These are phyloP conservation scores for Emydura subglobosa DNA, from an alignment of 2,113 vertebrate genomes.

Conservation along the genomic window DNA sequence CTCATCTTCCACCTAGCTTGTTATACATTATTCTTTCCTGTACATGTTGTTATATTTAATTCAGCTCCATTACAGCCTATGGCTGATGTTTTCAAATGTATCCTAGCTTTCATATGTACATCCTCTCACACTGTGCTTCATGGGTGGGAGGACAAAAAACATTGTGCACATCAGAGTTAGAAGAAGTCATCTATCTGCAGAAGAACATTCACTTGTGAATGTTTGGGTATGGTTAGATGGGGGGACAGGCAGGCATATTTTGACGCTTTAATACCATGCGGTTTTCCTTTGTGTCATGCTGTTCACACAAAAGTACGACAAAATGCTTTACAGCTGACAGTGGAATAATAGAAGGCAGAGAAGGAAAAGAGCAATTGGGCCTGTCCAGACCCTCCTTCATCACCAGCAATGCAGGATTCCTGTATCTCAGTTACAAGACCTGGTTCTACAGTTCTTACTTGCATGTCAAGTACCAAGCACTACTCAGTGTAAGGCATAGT, in stretches of 20 bases:
- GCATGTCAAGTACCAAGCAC: background rate
- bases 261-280: conserved; percentile 21
- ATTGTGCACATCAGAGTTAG: conserved; percentile 54
- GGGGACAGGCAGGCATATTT: conserved; percentile 25
- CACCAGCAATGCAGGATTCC: background rate
- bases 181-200: conserved; percentile 62
- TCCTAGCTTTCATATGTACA: conserved; percentile 60
- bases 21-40: conserved; percentile 54
- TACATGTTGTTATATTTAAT: conserved; percentile 41
- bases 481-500: background rate
- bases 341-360: conserved; percentile 14
- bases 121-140: conserved; percentile 70
- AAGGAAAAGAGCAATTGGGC: background rate
- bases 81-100: conserved; percentile 48
- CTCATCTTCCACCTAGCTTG: background rate
- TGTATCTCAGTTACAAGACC: background rate
- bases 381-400: background rate
- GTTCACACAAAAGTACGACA: conserved; percentile 40
- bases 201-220: conserved; percentile 30
- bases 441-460: background rate
- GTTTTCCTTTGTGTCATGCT: conserved; percentile 38
- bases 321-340: background rate
- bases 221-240: conserved; percentile 49
- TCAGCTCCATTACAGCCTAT: conserved; percentile 24
- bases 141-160: conserved; percentile 37